These are phyloP conservation scores for Sigmodon hispidus DNA, from an alignment of 2,113 vertebrate genomes.

Conservation along the genomic window DNA sequence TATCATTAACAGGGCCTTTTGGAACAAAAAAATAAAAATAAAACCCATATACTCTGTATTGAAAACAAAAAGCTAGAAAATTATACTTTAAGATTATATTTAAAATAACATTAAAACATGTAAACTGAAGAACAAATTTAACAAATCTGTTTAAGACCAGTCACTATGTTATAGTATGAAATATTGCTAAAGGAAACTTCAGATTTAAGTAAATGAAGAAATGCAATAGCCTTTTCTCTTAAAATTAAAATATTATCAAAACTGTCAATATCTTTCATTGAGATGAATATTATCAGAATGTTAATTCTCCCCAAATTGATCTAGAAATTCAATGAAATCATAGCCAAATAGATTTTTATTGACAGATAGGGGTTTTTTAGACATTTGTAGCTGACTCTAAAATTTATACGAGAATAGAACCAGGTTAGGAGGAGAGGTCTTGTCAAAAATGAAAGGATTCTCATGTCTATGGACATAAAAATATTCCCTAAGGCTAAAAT, in stretches of 20 bases:
- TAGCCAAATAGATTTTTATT: constrained; percentile 2
- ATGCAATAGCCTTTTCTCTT: neutral
- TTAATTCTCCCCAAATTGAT: neutral
- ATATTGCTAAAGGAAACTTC: constrained; percentile 6
- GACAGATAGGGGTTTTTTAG: neutral
- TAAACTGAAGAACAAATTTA: constrained; percentile 43
- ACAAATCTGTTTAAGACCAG: neutral
- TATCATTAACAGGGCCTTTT: neutral
- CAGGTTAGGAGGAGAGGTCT: neutral
- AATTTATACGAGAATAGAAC: constrained; percentile 30
- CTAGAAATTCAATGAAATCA: constrained; percentile 30
- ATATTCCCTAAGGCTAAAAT: constrained; percentile 10
- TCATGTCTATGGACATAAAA: neutral
- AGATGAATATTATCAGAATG: constrained; percentile 30
- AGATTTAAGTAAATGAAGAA: constrained; percentile 32
- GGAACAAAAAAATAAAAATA: neutral
- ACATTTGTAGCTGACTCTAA: constrained; percentile 23
- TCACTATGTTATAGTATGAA: constrained; percentile 39
- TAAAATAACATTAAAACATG: constrained; percentile 58
- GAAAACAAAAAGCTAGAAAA: constrained; percentile 25
- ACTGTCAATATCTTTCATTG: neutral
- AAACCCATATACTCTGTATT: neutral
- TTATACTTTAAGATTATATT: constrained; percentile 11
- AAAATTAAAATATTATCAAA: constrained; percentile 11
- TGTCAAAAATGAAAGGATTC: neutral